Evolutionary conservation across 2,888 invertebrate species (phyloP).

Genomic region (Drosophila niveifrons): DNA sequence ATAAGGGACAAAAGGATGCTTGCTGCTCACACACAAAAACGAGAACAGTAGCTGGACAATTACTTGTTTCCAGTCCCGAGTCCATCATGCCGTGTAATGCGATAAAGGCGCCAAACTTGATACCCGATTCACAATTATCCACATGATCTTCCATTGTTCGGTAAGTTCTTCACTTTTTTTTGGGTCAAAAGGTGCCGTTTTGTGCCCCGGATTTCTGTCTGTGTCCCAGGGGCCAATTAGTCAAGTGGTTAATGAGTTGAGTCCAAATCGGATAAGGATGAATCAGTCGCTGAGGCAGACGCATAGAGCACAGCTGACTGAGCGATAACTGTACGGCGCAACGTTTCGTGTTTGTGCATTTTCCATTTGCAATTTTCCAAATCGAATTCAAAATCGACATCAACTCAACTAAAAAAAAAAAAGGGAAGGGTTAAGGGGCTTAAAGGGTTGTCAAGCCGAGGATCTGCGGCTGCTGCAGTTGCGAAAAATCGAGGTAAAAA

Average conservation of each 20-base stretch:
- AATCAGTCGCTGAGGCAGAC: not conserved
- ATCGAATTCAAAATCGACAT: conserved; percentile 33
- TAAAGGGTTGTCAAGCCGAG: conserved; percentile 59
- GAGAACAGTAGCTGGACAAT: conserved; percentile 47
- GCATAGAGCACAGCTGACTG: conserved; percentile 32
- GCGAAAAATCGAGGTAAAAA: conserved; percentile 29
- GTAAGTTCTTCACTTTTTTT: conserved; percentile 37
- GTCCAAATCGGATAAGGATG: conserved; percentile 64
- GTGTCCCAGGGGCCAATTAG: conserved; percentile 67
- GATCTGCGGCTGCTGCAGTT: conserved; percentile 55
- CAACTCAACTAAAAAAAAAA: conserved; percentile 1
- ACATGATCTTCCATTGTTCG: conserved; percentile 61
- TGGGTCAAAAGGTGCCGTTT: conserved; percentile 66
- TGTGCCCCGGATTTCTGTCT: conserved; percentile 10
- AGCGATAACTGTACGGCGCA: conserved; percentile 34
- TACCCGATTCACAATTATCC: conserved; percentile 54
- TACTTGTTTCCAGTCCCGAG: conserved; percentile 24
- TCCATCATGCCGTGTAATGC: conserved; percentile 64
- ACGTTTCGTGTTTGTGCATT: conserved; percentile 46
- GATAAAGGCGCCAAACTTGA: conserved; percentile 65
- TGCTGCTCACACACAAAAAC: conserved; percentile 36
- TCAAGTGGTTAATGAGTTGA: conserved; percentile 81
- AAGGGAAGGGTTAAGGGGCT: conserved; percentile 68
- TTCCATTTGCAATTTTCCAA: conserved; percentile 28
- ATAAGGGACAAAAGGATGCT: conserved; percentile 59